These are phyloP conservation scores for Erythrolamprus reginae DNA, from an alignment of 2,113 vertebrate species.

Conservation along the genomic window DNA sequence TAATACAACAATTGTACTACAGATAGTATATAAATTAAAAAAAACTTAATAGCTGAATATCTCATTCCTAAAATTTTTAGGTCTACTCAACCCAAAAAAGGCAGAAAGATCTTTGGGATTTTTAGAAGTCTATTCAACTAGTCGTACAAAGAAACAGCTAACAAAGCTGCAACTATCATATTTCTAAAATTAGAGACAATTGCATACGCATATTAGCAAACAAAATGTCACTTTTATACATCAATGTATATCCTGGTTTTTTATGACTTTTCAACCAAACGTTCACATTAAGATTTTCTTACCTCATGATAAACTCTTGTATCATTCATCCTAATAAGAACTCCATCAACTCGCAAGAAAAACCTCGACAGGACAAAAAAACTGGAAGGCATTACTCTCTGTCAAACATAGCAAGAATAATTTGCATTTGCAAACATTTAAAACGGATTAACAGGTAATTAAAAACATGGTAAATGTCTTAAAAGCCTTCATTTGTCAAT, in stretches of 20 bases:
- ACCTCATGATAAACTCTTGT: conserved; percentile 92
- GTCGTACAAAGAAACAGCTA: neutral
- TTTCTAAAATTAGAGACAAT: neutral
- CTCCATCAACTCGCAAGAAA: conserved; percentile 93
- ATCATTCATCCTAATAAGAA: conserved; percentile 92
- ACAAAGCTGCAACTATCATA: neutral
- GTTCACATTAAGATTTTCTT: conserved; percentile 23
- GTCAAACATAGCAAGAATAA: conserved; percentile 35
- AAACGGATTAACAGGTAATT: conserved; percentile 1
- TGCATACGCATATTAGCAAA: neutral
- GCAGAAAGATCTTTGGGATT: too few species aligned
- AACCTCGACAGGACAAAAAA: conserved; percentile 92
- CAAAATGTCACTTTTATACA: neutral
- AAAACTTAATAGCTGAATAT: neutral
- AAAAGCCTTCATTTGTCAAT: neutral
- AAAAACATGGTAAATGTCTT: neutral
- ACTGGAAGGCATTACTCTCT: conserved; percentile 97
- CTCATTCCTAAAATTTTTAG: neutral
- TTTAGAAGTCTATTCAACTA: neutral
- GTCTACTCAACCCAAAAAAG: neutral
- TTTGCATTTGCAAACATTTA: neutral
- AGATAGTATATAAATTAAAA: neutral
- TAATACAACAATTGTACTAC: neutral
- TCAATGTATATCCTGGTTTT: neutral
- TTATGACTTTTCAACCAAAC: neutral